Evolutionary conservation across 2,888 invertebrate species (phyloP), one percentile per base, ranked within the genome.

Genomic region (Hoplodrina blanda): DNA sequence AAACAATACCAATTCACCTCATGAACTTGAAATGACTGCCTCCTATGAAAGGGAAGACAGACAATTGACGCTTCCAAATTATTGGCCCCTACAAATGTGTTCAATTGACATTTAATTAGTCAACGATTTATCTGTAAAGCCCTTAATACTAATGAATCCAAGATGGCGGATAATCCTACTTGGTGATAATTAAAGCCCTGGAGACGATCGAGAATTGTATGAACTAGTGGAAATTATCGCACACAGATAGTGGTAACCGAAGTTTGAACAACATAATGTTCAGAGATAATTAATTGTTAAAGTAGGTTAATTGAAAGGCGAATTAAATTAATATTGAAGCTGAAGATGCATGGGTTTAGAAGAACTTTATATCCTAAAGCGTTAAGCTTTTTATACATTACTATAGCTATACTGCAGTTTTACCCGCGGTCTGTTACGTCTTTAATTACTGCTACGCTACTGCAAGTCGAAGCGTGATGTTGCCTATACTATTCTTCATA

Each of bases 121-220:
- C 46, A 67, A 61, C 46, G 56, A 68, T 73, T 69, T 69, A 78
- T 76, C 66, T 59, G 41, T 76, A 68, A 78, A 76, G 76, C 82
- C 74, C 37, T 59, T 77, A 50, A 73, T 73, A 73, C 68, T 73
- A 83, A 81, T 78, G 67, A 78, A 81, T 81, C 64, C 70, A 81
- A 84, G 73, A 83, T 81, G 70, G 84, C 65, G 69, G 62, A 71
- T 82, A 76, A 82, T 84, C 78, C 64, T 71, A 68, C 76, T 78
- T 71, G 56, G 78, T 69, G 66, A 71, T 82, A 82, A 82, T 82
- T 81, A 78, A 75, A 78, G 66, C 72, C 59, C 33, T 65, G 44
- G 59, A 70, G 59, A 64, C 37, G 63, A 76, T 76, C 50, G 66
- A 33, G 59, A 76, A 83, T 76, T 71, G 62, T 61, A 66, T 62